Base-by-base conservation (phyloP, 2,797 vertebrate species). In the Selene dorsalis region DNA sequence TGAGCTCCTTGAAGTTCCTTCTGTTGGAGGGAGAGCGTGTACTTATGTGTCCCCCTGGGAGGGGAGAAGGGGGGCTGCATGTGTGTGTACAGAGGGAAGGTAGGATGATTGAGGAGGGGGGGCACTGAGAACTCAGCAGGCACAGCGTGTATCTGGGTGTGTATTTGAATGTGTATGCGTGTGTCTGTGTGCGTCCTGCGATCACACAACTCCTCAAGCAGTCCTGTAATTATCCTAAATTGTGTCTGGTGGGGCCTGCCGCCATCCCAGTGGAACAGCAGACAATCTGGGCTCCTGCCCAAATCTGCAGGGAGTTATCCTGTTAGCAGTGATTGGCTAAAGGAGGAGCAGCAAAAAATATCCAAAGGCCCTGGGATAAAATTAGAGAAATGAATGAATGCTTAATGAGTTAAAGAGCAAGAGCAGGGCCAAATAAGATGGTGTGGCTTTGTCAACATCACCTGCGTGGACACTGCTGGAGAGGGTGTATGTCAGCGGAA, bases 181-280 rank as follows among this genome's bases (percentile, higher is more conserved):
- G 63, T 59, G 56, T 39, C 32, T 38, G n/a, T 43, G 60, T 47
- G 68, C 24, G 13, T 63, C 7, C 22, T 78, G 79, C 22, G 61
- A 88, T 84, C 79, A 48, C 78, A 70, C 57, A 22, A 84, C 73
- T 88, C 81, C 79, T 79, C 79, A 43, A 84, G 73, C 79, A 59
- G 56, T 69, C 57, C 80, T 83, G 77, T 90, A 90, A 93, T 92
- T 90, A 88, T 88, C 72, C 84, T 69, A 88, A 79, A 91, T 71
- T 64, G 67, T 74, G 87, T 87, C 87, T 84, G 69, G 12, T 75
- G 83, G 84, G 85, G 78, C 73, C 75, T 52, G 79, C 73, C 72
- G 84, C n/a, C 0, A 35, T 87, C 84, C 77, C 87, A 52, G 38
- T 7, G 80, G 84, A 82, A 35, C 68, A 38, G 69, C 83, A 79